phyloP scores from a whole-genome alignment of 92 coral and sea anemone genomes.

The Epizoanthus ramosus region DNA sequence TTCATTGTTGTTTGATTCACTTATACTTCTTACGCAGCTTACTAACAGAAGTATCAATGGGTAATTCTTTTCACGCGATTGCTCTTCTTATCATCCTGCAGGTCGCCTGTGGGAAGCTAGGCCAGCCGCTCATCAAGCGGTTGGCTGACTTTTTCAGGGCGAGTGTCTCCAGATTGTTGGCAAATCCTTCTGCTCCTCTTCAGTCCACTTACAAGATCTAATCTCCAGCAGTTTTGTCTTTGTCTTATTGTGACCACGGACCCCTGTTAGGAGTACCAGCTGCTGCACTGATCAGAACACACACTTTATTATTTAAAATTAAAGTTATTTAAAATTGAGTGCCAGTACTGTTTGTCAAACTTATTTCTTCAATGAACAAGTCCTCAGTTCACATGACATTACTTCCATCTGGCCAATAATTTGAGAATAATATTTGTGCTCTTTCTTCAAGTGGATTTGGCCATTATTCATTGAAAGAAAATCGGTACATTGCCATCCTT shows the following conservation, averaged over 20 bases:
- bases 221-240: no score
- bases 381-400: neutral
- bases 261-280: conserved; percentile 35
- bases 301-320: conserved; percentile 13
- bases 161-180: no score
- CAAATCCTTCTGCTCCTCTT: no score
- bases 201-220: no score
- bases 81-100: conserved; percentile 15
- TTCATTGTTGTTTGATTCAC: no score
- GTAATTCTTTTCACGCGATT: neutral
- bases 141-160: no score
- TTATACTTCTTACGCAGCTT: conserved; percentile 29
- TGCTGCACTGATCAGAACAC: conserved; percentile 26
- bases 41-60: conserved; percentile 20
- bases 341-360: conserved; percentile 18
- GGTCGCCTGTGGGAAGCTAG: neutral
- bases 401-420: conserved; percentile 33
- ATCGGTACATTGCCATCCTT: conserved; percentile 6
- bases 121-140: no score
- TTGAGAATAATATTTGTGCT: conserved; percentile 49
- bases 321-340: conserved; percentile 11
- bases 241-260: no score
- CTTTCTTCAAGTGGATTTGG: neutral
- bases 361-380: conserved; percentile 11
- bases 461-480: conserved; percentile 19